These are phyloP conservation scores for Agonopterix arenella DNA, from an alignment of 2,888 invertebrate genomes.

Conservation along the genomic window DNA sequence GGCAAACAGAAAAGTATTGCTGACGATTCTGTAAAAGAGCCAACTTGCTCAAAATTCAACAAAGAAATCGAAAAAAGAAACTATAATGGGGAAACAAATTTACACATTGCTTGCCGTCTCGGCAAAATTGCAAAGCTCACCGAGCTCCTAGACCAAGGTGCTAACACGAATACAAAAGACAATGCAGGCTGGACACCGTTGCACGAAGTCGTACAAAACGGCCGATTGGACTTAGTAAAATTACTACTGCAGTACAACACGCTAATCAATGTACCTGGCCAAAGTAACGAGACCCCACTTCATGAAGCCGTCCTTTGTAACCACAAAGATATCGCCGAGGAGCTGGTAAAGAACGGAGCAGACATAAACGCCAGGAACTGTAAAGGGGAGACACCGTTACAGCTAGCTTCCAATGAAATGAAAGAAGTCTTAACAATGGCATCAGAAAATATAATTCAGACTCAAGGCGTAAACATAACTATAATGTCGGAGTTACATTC, in stretches of 20 bases:
- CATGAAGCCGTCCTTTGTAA: slow-evolving; percentile 79
- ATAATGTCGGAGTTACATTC: slow-evolving; percentile 41
- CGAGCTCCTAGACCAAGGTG: slow-evolving; percentile 73
- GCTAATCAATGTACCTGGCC: slow-evolving; percentile 78
- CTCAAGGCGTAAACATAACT: slow-evolving; percentile 47
- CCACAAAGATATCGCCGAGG: slow-evolving; percentile 63
- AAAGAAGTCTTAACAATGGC: slow-evolving; percentile 37
- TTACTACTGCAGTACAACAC: slow-evolving; percentile 78
- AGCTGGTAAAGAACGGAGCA: slow-evolving; percentile 78
- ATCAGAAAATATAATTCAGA: slow-evolving; percentile 43
- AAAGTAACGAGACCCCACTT: slow-evolving; percentile 79
- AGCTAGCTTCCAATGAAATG: slow-evolving; percentile 43
- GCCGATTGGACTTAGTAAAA: slow-evolving; percentile 69
- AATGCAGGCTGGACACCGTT: slow-evolving; percentile 84
- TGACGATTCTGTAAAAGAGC: neutral
- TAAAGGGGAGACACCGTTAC: slow-evolving; percentile 71
- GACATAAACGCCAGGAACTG: slow-evolving; percentile 67
- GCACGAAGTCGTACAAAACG: slow-evolving; percentile 81
- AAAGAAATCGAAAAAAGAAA: slow-evolving; percentile 74
- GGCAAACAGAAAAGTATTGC: slow-evolving; percentile 11
- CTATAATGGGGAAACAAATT: slow-evolving; percentile 79
- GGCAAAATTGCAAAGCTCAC: slow-evolving; percentile 67
- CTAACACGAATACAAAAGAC: slow-evolving; percentile 81
- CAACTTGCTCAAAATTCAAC: slow-evolving; percentile 24
- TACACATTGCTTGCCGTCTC: slow-evolving; percentile 78